Conservation (phyloP, 1,140 invertebrate genomes). For the Sycophaga agraensis region DNA sequence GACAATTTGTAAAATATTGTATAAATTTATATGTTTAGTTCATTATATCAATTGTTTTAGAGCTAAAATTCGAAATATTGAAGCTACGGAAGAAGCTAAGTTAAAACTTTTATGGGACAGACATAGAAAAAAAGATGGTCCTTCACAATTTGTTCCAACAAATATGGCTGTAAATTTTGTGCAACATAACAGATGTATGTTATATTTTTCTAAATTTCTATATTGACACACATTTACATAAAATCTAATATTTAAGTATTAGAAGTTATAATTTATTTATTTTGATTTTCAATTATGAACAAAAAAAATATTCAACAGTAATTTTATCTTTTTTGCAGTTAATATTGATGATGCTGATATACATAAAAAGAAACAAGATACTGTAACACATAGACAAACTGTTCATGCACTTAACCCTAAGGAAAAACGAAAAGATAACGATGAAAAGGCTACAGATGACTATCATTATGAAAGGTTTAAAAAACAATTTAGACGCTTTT, state of each 20-base stretch:
- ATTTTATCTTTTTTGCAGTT: constrained; percentile 62
- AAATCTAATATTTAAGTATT: too few species aligned
- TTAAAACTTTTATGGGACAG: constrained; percentile 85
- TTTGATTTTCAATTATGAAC: background rate
- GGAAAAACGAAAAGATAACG: constrained; percentile 69
- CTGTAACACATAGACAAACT: constrained; percentile 47
- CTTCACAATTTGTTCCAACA: constrained; percentile 94
- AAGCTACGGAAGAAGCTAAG: constrained; percentile 97
- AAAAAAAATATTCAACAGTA: constrained; percentile 20
- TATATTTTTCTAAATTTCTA: constrained; percentile 2
- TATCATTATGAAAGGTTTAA: constrained; percentile 97
- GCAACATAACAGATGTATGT: constrained; percentile 89
- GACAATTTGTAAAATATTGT: background rate
- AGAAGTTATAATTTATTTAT: background rate
- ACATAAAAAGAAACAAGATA: constrained; percentile 61
- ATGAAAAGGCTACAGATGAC: constrained; percentile 93
- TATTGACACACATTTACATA: too few species aligned
- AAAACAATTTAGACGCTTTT: constrained; percentile 92
- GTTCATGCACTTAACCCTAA: constrained; percentile 57
- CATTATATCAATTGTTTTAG: constrained; percentile 50
- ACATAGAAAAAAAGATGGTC: constrained; percentile 89
- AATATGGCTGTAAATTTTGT: constrained; percentile 99
- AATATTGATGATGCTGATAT: constrained; percentile 75
- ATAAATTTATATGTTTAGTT: background rate
- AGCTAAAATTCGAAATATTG: constrained; percentile 96